Percentiles rank a stretch among this genome's conserved stretches.
Conservation (phyloP, 2,797 vertebrate species). For the Malacoctenus gilli region DNA sequence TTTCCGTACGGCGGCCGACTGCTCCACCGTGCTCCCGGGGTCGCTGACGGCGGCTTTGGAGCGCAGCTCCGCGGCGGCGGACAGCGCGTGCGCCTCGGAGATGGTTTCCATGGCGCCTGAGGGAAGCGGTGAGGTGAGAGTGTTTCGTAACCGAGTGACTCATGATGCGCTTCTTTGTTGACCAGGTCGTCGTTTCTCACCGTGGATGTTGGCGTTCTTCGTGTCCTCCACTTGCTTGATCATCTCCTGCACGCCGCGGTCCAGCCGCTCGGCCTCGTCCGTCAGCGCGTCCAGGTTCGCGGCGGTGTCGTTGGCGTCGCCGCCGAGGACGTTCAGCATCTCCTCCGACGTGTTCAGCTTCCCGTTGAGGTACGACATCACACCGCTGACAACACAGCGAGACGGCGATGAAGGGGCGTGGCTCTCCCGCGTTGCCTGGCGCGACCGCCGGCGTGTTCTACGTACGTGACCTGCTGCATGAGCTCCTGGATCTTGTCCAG, state of each 20-base stretch:
- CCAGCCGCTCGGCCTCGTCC: constrained; percentile 80
- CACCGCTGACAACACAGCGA: constrained; percentile 78
- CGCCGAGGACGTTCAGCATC: constrained; percentile 71
- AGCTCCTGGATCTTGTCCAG: constrained; percentile 85
- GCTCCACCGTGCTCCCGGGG: constrained; percentile 75
- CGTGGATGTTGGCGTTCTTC: constrained; percentile 93
- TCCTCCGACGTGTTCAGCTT: constrained; percentile 83
- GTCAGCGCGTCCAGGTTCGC: constrained; percentile 75
- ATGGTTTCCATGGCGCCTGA: constrained; percentile 93
- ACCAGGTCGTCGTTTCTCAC: constrained; percentile 71
- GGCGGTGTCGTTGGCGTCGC: constrained; percentile 75
- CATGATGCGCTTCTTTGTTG: background rate
- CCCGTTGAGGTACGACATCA: constrained; percentile 84
- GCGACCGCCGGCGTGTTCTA: too few relatives aligned
- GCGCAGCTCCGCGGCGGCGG: constrained; percentile 81
- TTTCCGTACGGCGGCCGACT: constrained; percentile 80
- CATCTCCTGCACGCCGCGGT: constrained; percentile 81
- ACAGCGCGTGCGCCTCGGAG: constrained; percentile 84
- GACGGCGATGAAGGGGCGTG: background rate
- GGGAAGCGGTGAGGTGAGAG: background rate
- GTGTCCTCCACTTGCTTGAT: constrained; percentile 85
- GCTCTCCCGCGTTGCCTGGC: too few relatives aligned
- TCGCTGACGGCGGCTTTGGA: constrained; percentile 83
- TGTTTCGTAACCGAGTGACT: background rate
- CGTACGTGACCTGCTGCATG: constrained; percentile 89